Evolutionary conservation across 2,797 vertebrate genomes (phyloP), one percentile per base, ranked within the genome.

Genomic region (Lepus townsendii): DNA sequence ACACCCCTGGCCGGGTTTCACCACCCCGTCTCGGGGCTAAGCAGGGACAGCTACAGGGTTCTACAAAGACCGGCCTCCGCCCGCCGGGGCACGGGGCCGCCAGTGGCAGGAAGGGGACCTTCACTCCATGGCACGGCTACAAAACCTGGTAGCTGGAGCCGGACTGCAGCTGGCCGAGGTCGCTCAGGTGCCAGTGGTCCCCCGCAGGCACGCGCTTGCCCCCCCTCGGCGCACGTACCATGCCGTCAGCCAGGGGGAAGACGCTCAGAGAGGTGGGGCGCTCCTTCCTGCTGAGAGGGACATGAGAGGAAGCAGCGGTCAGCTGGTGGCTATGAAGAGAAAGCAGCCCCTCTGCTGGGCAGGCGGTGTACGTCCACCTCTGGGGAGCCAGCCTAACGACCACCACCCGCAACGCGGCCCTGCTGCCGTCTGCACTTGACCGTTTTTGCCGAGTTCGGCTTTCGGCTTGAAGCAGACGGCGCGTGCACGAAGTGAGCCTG

Each of bases 221-320:
- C 99, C 99, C 99, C 98, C 99, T 99, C 98, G 99, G 98, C 98
- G 99, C 99, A 99, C 99, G 98, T 99, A 99, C 99, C 99, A 99
- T 99, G 98, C 99, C 99, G 97, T 99, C 99, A 24, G 99, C 98
- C 92, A 99, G 98, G 93, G 99, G 99, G 98, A 99, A 99, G 97
- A 99, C 99, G 95, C 99, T 99, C 99, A 99, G 98, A 95, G 99
- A 99, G 68, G 98, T 99, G 47, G 99, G 99, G 78, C 99, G 99
- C 92, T 99, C 99, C 97, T 99, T 99, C 99, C 99, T 99, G 99
- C 99, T 99, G 98, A 92, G 96, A 96, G 80, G 26, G 73, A 80
- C 72, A 62, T 22, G 91, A 82, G 71, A 80, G 96, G 76, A 97
- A 47, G 69, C 0, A 0, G 5, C 2, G 2, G 24, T 97, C 38